phyloP scores from a whole-genome alignment of 2,888 invertebrate genomes.

The Athalia circularis region DNA sequence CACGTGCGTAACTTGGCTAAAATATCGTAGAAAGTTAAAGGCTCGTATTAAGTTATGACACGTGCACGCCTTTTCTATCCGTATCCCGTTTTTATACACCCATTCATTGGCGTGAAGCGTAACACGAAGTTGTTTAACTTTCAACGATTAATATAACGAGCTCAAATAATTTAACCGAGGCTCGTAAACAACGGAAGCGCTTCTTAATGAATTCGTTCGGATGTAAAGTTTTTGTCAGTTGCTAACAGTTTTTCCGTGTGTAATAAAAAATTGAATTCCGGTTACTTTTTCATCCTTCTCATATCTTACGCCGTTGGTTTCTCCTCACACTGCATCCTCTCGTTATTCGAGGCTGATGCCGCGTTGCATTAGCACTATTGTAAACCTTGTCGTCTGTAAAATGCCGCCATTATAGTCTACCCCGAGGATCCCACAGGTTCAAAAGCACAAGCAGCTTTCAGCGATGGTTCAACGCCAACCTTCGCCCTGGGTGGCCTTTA shows the following conservation, averaged over 20 bases:
- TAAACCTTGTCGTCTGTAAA: constrained; percentile 24
- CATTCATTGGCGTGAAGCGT: constrained; percentile 31
- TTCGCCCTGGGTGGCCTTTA: constrained; percentile 31
- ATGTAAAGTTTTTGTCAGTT: no score
- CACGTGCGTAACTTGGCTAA: no score
- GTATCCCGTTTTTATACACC: constrained; percentile 58
- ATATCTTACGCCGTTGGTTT: constrained; percentile 14
- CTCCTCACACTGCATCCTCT: background rate
- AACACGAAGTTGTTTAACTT: background rate
- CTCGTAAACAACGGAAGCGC: no score
- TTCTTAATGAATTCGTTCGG: no score
- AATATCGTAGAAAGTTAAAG: background rate
- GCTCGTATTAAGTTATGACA: constrained; percentile 59
- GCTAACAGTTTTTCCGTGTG: no score
- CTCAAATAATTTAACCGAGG: no score
- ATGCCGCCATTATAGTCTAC: constrained; percentile 10
- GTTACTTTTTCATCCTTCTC: background rate
- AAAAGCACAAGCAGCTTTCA: constrained; percentile 28
- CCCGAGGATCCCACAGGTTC: background rate
- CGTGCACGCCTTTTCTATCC: constrained; percentile 60
- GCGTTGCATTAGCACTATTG: constrained; percentile 39
- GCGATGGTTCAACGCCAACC: background rate
- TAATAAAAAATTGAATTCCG: no score
- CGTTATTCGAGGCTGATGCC: background rate
- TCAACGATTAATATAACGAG: no score